These are phyloP conservation scores for Upupa epops DNA, from an alignment of 2,113 vertebrate genomes.

Conservation along the genomic window DNA sequence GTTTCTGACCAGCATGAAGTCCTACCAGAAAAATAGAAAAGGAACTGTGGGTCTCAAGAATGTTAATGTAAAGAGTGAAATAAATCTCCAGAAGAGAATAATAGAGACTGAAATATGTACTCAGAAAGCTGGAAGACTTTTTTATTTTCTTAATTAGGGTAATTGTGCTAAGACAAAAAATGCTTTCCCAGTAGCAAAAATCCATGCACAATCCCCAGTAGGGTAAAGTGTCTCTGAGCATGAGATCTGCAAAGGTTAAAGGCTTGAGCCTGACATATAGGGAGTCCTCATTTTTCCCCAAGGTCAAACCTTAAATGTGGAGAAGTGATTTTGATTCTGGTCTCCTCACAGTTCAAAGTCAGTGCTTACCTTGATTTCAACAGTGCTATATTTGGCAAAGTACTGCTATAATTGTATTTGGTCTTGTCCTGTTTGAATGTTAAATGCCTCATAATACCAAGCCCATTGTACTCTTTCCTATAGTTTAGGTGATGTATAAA, in stretches of 20 bases:
- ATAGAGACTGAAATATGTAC: not conserved
- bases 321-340: conserved; percentile 34
- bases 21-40: not conserved
- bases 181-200: conserved; percentile 6
- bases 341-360: conserved; percentile 35
- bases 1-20: conserved; percentile 5
- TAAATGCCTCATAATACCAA: not conserved
- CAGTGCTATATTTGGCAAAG: conserved; percentile 37
- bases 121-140: not conserved
- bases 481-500: not conserved
- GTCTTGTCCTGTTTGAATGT: conserved; percentile 21
- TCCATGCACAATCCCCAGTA: not conserved
- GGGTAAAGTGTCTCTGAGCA: not conserved
- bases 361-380: not conserved
- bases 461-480: not conserved
- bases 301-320: not conserved
- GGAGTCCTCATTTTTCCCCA: not conserved
- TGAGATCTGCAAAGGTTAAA: conserved; percentile 28
- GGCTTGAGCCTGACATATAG: not conserved
- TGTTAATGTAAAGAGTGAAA: not conserved
- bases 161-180: conserved; percentile 25
- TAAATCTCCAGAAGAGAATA: not conserved
- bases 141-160: not conserved
- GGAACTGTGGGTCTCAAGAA: not conserved
- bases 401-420: conserved; percentile 26